These are phyloP conservation scores for Cryptophagus acutangulus DNA, from an alignment of 2,888 invertebrate species.

Conservation along the genomic window DNA sequence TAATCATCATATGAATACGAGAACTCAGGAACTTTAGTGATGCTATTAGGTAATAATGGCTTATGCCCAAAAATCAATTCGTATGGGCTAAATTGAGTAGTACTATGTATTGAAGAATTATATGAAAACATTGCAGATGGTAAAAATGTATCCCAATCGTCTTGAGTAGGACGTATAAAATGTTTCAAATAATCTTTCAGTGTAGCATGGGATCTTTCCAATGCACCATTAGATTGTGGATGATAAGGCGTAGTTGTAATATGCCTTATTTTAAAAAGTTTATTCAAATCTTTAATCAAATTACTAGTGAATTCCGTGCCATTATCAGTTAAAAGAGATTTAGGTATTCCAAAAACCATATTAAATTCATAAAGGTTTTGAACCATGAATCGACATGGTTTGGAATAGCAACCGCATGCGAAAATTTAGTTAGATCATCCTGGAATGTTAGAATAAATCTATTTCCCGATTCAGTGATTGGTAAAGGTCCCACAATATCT, in stretches of 20 bases:
- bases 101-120: constrained; percentile 31
- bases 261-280: constrained; percentile 34
- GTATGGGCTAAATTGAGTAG: constrained; percentile 36
- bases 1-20: constrained; percentile 26
- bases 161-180: constrained; percentile 29
- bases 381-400: constrained; percentile 35
- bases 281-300: constrained; percentile 33
- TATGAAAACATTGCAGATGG: constrained; percentile 34
- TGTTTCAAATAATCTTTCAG: constrained; percentile 34
- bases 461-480: constrained; percentile 27
- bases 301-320: constrained; percentile 39
- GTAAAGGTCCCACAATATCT: constrained; percentile 35
- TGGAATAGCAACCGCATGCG: constrained; percentile 21
- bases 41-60: constrained; percentile 30
- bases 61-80: constrained; percentile 39
- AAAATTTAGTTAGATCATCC: constrained; percentile 22
- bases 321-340: constrained; percentile 38
- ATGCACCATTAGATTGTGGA: constrained; percentile 34
- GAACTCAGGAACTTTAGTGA: constrained; percentile 19
- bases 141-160: constrained; percentile 36
- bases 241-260: constrained; percentile 32
- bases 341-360: constrained; percentile 37
- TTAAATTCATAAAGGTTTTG: constrained; percentile 31
- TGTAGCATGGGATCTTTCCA: constrained; percentile 36
- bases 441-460: constrained; percentile 30